These are phyloP conservation scores for Plemyria rubiginata DNA, from an alignment of 2,888 invertebrate genomes.

Conservation along the genomic window DNA sequence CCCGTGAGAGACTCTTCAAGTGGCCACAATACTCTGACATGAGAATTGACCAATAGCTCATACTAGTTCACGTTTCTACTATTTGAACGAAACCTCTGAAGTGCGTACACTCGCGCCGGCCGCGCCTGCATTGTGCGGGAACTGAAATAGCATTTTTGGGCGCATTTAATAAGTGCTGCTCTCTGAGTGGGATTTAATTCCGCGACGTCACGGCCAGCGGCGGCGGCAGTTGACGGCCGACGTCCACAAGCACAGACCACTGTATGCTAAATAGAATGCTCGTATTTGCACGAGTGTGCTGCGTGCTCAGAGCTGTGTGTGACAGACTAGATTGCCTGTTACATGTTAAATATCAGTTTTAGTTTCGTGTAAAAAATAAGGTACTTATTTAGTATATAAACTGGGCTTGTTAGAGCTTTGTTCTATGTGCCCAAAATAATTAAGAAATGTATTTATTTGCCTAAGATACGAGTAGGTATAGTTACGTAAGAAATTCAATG, in stretches of 20 bases:
- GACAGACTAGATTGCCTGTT: not conserved
- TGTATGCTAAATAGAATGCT: conserved; percentile 16
- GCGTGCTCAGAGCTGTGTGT: not conserved
- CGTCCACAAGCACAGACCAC: conserved; percentile 33
- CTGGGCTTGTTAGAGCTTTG: no score
- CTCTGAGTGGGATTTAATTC: conserved; percentile 70
- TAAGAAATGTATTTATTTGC: no score
- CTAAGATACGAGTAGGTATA: no score
- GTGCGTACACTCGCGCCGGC: conserved; percentile 12
- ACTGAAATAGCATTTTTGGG: conserved; percentile 70
- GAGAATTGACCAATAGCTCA: no score
- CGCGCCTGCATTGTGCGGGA: conserved; percentile 57
- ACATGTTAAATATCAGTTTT: no score
- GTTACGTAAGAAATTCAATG: no score
- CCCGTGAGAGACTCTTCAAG: no score
- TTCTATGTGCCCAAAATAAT: no score
- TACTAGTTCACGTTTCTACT: no score
- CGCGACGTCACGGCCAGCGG: conserved; percentile 67
- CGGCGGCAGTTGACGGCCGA: conserved; percentile 58
- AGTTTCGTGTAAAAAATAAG: no score
- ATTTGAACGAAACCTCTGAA: not conserved
- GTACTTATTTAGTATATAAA: no score
- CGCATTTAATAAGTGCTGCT: conserved; percentile 71
- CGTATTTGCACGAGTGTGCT: not conserved
- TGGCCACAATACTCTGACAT: no score